Base-by-base conservation (phyloP, 2,113 vertebrate genomes). In the Antennarius striatus region DNA sequence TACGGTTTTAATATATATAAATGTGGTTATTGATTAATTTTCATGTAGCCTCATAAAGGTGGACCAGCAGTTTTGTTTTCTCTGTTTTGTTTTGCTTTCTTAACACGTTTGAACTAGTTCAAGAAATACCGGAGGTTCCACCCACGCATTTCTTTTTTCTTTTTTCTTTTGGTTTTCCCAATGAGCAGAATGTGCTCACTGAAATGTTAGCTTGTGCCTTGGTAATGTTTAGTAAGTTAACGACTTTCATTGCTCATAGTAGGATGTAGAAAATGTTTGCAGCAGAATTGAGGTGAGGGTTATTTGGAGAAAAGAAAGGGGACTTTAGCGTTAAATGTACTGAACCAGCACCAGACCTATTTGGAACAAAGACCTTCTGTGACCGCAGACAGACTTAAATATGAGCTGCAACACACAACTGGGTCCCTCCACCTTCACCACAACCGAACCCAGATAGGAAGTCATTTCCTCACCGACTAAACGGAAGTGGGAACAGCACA, bases 151-250 rank as follows among this genome's bases (percentile, higher is more conserved):
- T 22, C 22, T 22, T 22, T 22, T 22, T 22, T 89, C 91, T 90
- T 88, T 70, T 66, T 68, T 70, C 75, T 50, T 40, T 64, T 76
- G 68, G 64, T 82, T 70, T 59, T 80, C 68, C 42, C 40, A 6
- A 70, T 62, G 83, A 87, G 73, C 63, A 57, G 66, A 64, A 63
- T 8, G 5, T 63, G 64, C 68, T 87, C 71, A 22, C 49, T 59
- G 62, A 87, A 70, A 77, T 71, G 4, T 77, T 84, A 83, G 80
- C 40, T 82, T 77, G 89, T 92, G 91, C 89, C 88, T 90, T 90
- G 66, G 68, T 74, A 40, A 61, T 81, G 81, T 83, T 73, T 77
- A 77, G 52, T 54, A 49, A 73, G 43, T 64, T 50, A 46, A 60
- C 53, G 63, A 79, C 63, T 54, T 68, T 75, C 10, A 59, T 68